Conservation (phyloP, 2,888 invertebrate species). For the Luperina testacea region DNA sequence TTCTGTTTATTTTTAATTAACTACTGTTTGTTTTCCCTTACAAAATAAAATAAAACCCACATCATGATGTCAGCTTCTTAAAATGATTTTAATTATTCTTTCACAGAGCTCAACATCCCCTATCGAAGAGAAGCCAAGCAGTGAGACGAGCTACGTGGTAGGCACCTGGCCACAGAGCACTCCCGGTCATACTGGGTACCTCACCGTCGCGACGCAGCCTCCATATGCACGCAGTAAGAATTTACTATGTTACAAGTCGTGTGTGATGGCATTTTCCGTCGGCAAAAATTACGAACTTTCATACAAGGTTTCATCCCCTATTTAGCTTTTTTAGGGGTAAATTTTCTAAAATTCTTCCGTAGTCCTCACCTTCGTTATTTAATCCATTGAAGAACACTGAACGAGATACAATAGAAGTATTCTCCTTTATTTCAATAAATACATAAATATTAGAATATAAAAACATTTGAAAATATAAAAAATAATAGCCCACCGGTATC, state of each 20-base stretch:
- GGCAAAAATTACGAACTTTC: neutral
- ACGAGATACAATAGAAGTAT: too few species aligned
- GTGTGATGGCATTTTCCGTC: neutral
- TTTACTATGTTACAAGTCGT: neutral
- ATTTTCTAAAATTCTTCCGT: neutral
- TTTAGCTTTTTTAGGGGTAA: neutral
- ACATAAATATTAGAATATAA: too few species aligned
- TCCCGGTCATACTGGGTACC: slow-evolving; percentile 98
- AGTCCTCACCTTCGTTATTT: neutral
- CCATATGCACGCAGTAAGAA: slow-evolving; percentile 86
- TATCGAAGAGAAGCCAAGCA: slow-evolving; percentile 84
- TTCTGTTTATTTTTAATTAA: too few species aligned
- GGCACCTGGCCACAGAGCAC: slow-evolving; percentile 93
- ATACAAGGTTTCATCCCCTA: neutral
- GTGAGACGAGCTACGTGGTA: slow-evolving; percentile 91
- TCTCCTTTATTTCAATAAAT: too few species aligned
- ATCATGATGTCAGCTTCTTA: neutral
- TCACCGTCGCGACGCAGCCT: slow-evolving; percentile 97
- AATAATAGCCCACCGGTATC: too few species aligned
- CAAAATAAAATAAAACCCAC: too few species aligned
- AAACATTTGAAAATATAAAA: too few species aligned
- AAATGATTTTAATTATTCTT: slow-evolving; percentile 20
- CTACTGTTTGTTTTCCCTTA: too few species aligned
- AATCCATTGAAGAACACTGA: too few species aligned
- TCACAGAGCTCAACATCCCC: slow-evolving; percentile 84